A percentile compares a stretch with the other conserved stretches of the same genome.
Conservation (phyloP, 2,888 invertebrate species). For the Eupeodes luniger region DNA sequence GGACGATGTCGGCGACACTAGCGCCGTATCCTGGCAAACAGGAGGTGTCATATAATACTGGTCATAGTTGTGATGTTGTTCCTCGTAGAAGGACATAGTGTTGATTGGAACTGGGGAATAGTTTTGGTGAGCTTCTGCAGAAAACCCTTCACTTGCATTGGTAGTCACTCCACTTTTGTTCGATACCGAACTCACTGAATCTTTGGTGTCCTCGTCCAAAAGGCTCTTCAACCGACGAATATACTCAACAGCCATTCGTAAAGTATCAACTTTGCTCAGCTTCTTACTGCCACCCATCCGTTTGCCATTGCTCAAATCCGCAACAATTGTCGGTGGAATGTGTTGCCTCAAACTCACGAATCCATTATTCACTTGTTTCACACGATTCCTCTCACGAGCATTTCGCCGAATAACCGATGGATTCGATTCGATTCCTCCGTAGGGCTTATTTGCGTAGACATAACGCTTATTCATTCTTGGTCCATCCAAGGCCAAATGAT, state of each 20-base stretch:
- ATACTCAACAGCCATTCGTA: slow-evolving; percentile 95
- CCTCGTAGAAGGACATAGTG: slow-evolving; percentile 84
- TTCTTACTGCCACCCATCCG: slow-evolving; percentile 90
- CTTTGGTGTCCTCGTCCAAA: slow-evolving; percentile 85
- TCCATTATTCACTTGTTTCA: slow-evolving; percentile 97
- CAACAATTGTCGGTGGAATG: slow-evolving; percentile 92
- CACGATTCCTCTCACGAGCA: slow-evolving; percentile 96
- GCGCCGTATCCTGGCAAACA: slow-evolving; percentile 65
- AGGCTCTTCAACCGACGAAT: slow-evolving; percentile 91
- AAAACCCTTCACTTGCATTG: slow-evolving; percentile 76
- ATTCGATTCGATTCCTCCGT: slow-evolving; percentile 87
- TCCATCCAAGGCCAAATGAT: slow-evolving; percentile 58
- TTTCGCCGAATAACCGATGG: slow-evolving; percentile 95
- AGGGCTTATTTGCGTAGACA: slow-evolving; percentile 87
- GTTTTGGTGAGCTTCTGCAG: slow-evolving; percentile 71
- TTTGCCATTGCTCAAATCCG: slow-evolving; percentile 88
- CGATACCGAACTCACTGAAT: slow-evolving; percentile 80
- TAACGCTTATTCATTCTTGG: slow-evolving; percentile 69
- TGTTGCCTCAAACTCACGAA: slow-evolving; percentile 95
- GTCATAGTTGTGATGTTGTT: slow-evolving; percentile 54
- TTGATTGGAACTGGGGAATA: slow-evolving; percentile 56
- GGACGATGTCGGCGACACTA: slow-evolving; percentile 79
- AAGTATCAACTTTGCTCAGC: slow-evolving; percentile 94
- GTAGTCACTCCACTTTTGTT: slow-evolving; percentile 73
- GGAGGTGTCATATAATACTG: slow-evolving; percentile 59